A percentile compares a stretch with the other conserved stretches of the same genome.
Conservation (phyloP, 2,888 invertebrate genomes). For the Mechanitis messenoides region DNA sequence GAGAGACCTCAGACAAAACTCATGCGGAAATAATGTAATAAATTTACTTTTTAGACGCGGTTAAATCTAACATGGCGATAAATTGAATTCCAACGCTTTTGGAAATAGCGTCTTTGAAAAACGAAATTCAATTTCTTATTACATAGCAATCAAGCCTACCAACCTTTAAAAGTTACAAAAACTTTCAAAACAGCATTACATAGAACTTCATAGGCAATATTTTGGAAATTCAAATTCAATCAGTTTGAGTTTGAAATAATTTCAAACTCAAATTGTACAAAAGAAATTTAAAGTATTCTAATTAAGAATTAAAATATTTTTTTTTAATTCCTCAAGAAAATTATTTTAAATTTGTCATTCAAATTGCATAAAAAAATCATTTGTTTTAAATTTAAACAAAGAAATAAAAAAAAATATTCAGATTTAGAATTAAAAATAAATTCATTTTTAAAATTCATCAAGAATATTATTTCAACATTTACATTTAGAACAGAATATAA, state of each 20-base stretch:
- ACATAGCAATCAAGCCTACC: constrained; percentile 43
- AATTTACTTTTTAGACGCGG: constrained; percentile 51
- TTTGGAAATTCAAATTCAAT: neutral
- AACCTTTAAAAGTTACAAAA: constrained; percentile 19
- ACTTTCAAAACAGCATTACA: neutral
- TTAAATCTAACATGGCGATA: constrained; percentile 51
- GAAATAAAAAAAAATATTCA: neutral
- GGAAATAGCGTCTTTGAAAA: constrained; percentile 44
- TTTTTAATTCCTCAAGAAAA: no score
- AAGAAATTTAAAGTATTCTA: neutral
- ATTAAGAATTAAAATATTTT: neutral
- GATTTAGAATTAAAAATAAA: neutral
- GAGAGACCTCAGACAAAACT: constrained; percentile 46
- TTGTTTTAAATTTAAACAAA: no score
- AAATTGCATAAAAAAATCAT: no score
- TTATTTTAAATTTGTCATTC: neutral
- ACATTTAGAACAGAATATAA: constrained; percentile 13
- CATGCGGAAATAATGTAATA: constrained; percentile 59
- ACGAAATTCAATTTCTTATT: constrained; percentile 54
- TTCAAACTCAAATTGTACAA: no score
- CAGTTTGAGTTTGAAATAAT: no score
- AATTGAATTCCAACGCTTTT: constrained; percentile 62
- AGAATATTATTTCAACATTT: neutral
- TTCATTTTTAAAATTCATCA: neutral
- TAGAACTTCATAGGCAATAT: neutral